Evolutionary conservation across 2,113 vertebrate genomes (phyloP).

Genomic region (Plotosus lineatus): DNA sequence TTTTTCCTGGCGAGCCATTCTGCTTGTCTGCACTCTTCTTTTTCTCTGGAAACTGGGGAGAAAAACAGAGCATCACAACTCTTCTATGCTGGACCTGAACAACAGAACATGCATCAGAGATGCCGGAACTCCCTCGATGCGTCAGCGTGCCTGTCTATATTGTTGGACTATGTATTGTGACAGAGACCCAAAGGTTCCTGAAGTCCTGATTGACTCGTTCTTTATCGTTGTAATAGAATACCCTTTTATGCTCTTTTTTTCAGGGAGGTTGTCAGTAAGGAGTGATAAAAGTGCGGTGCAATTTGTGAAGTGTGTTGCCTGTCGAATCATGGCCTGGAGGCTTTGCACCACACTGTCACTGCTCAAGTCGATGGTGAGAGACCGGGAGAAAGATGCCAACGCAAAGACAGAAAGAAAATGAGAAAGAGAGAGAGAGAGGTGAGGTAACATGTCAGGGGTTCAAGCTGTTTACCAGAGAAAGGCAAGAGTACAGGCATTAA

Average conservation of each 20-base stretch:
- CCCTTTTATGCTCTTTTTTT: conserved; percentile 40
- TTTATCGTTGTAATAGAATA: conserved; percentile 49
- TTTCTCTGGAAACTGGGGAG: conserved; percentile 62
- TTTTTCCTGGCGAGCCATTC: conserved; percentile 69
- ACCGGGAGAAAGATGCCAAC: background rate
- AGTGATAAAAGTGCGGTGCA: conserved; percentile 48
- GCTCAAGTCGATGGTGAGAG: conserved; percentile 9
- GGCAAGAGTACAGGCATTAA: background rate
- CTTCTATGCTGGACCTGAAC: background rate
- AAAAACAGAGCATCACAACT: conserved; percentile 3
- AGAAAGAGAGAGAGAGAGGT: background rate
- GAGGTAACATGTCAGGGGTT: conserved; percentile 31
- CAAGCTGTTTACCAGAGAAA: conserved; percentile 18
- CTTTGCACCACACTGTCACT: conserved; percentile 20
- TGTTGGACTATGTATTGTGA: conserved; percentile 40
- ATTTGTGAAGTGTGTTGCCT: conserved; percentile 51
- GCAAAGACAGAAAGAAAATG: background rate
- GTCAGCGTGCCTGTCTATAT: conserved; percentile 31
- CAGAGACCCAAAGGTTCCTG: conserved; percentile 20
- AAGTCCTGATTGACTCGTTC: conserved; percentile 38
- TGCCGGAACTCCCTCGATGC: conserved; percentile 25
- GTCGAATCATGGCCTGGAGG: conserved; percentile 43
- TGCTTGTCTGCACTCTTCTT: conserved; percentile 66
- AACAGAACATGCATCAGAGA: conserved; percentile 27
- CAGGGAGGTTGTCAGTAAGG: conserved; percentile 38